phyloP scores from a whole-genome alignment of 2,797 vertebrate genomes.

The Florisuga fusca region DNA sequence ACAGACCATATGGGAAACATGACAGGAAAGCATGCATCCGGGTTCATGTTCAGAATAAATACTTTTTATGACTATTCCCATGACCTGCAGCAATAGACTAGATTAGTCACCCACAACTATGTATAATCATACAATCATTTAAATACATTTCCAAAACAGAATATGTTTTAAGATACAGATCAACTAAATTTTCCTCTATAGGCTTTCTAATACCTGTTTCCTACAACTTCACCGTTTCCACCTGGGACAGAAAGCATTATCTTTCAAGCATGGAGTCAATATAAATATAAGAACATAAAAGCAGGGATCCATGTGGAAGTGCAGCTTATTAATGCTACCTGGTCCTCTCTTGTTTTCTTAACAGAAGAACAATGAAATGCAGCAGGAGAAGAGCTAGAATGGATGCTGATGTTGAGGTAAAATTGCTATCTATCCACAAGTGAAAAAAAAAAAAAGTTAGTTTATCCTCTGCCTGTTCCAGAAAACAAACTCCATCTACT shows the following conservation, averaged over 20 bases:
- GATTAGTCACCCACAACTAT: slow-evolving; percentile 66
- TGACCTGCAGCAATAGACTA: slow-evolving; percentile 69
- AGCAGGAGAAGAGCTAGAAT: background rate
- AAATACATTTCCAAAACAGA: slow-evolving; percentile 60
- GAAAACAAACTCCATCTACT: background rate
- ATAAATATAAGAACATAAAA: background rate
- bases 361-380: background rate
- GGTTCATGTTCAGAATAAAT: slow-evolving; percentile 59
- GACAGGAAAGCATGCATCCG: slow-evolving; percentile 24
- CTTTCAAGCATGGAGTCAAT: background rate
- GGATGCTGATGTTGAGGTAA: background rate
- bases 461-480: background rate
- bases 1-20: slow-evolving; percentile 34
- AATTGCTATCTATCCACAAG: background rate
- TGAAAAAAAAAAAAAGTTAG: background rate
- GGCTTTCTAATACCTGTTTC: background rate
- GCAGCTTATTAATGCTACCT: background rate
- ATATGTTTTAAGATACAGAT: slow-evolving; percentile 6
- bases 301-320: background rate
- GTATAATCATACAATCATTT: slow-evolving; percentile 52
- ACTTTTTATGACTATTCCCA: slow-evolving; percentile 69
- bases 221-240: slow-evolving; percentile 12
- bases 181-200: slow-evolving; percentile 21
- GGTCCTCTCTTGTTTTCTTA: background rate
- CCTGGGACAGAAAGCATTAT: background rate